A percentile compares a stretch with the other conserved stretches of the same genome.
Evolutionary conservation across 1,140 invertebrate genomes (phyloP).

Genomic region (Brachionus paranguensis): DNA sequence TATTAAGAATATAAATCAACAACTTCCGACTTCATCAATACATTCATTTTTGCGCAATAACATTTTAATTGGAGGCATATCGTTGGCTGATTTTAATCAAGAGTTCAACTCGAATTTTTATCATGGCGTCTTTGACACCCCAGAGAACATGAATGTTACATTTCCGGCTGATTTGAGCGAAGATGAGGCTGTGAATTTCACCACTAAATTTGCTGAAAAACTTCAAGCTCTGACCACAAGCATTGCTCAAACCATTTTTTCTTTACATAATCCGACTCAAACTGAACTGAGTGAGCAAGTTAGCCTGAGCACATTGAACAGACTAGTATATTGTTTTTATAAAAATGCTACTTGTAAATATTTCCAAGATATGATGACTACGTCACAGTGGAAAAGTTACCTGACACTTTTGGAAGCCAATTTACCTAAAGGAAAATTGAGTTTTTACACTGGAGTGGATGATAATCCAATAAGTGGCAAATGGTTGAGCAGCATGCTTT

Average conservation of each 20-base stretch:
- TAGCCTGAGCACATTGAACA: neutral
- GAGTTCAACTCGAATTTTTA: slow-evolving; percentile 4
- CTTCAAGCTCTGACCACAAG: neutral
- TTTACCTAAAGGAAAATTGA: slow-evolving; percentile 24
- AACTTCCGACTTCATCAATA: slow-evolving; percentile 20
- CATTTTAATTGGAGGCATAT: neutral
- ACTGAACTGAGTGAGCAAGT: slow-evolving; percentile 13
- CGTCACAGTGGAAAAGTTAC: slow-evolving; percentile 9
- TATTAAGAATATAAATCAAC: slow-evolving; percentile 1
- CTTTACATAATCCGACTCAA: neutral
- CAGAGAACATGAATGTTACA: slow-evolving; percentile 24
- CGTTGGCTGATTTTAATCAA: neutral
- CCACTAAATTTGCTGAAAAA: neutral
- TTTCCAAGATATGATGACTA: slow-evolving; percentile 4
- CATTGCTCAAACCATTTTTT: slow-evolving; percentile 17
- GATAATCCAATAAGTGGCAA: slow-evolving; percentile 38
- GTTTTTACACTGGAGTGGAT: slow-evolving; percentile 31
- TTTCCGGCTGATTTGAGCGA: slow-evolving; percentile 15
- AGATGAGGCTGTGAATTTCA: slow-evolving; percentile 6
- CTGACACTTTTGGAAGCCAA: neutral
- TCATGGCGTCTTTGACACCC: slow-evolving; percentile 25
- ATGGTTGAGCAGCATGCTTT: slow-evolving; percentile 27
- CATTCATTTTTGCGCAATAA: slow-evolving; percentile 17
- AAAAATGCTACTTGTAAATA: slow-evolving; percentile 15
- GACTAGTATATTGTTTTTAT: slow-evolving; percentile 26